A percentile compares a stretch with the other conserved stretches of the same genome.
These are phyloP conservation scores for Acanthosepion pharaonis DNA, from an alignment of 2,888 invertebrate species.

Conservation along the genomic window DNA sequence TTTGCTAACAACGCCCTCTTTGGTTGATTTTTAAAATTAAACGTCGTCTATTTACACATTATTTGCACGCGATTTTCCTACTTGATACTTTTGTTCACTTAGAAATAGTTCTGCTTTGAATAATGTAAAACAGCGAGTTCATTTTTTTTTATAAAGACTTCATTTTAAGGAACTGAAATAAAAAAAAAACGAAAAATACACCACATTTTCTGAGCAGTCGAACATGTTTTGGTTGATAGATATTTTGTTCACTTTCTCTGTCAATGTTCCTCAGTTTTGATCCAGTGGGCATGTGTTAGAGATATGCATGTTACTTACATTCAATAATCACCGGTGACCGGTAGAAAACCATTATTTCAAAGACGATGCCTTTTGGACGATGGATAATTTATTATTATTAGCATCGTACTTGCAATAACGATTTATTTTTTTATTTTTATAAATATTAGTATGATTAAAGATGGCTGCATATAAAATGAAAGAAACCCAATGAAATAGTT, in stretches of 20 bases:
- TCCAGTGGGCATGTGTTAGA: background rate
- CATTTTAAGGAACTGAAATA: background rate
- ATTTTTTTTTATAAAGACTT: no score
- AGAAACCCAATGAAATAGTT: background rate
- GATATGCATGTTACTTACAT: background rate
- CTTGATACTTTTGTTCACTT: no score
- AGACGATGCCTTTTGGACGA: background rate
- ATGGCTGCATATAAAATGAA: background rate
- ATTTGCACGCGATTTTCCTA: no score
- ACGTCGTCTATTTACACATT: no score
- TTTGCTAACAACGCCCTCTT: no score
- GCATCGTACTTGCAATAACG: background rate
- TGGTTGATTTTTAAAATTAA: no score
- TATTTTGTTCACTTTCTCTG: background rate
- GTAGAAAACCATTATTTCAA: background rate
- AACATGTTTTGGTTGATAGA: background rate
- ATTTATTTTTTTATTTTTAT: background rate
- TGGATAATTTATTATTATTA: background rate
- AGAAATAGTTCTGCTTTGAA: no score
- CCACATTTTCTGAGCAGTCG: background rate
- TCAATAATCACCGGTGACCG: no score
- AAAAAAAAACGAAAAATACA: background rate
- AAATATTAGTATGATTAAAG: background rate
- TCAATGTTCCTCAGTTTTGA: background rate
- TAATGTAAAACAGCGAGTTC: no score